Base-by-base conservation (phyloP, 2,888 invertebrate species). In the Holacanthella duospinosa region DNA sequence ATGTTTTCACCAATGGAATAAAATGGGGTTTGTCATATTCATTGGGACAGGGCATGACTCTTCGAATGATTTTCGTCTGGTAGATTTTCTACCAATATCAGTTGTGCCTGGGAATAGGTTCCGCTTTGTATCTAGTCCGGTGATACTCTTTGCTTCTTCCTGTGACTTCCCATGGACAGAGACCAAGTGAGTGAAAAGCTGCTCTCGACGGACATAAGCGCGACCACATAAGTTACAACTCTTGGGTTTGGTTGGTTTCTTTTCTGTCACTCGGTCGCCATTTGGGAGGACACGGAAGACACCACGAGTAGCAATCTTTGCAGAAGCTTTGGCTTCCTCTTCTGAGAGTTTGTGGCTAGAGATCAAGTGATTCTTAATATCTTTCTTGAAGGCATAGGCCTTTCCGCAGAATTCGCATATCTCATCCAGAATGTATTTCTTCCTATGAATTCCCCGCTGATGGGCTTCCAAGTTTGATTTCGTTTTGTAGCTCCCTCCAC, bases 241-340 rank as follows among this genome's bases (percentile, higher is more conserved):
- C 21, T 48, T 48, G 48, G 48, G 48, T 48, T 48, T 48, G 4
- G 48, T 48, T 4, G 48, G 48, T 21, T 48, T 48, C 48, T 48
- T 21, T 21, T 48, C n/a, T 9, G n/a, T n/a, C 4, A 48, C 48
- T 21, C 48, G 12, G 19, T 48, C 48, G n/a, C 48, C 48, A 21
- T 48, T 48, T 4, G 48, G 48, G 48, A 48, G 48, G 4, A 48
- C 48, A 9, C 48, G 48, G 48, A 48, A 48, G n/a, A 48, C n/a
- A 21, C 16, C 4, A 4, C 4, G 19, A 4, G 48, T 9, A 16
- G 4, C n/a, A 9, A 48, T 48, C n/a, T 48, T 48, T 9, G 48
- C 48, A 9, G 48, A 9, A 9, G 21, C 48, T 21, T 21, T 9
- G 19, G 48, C 48, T 4, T 48, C 48, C 21, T 48, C 48, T 21